A percentile compares a stretch with the other conserved stretches of the same genome.
phyloP scores from a whole-genome alignment of 2,113 vertebrate species.

The Pelusios castaneus region DNA sequence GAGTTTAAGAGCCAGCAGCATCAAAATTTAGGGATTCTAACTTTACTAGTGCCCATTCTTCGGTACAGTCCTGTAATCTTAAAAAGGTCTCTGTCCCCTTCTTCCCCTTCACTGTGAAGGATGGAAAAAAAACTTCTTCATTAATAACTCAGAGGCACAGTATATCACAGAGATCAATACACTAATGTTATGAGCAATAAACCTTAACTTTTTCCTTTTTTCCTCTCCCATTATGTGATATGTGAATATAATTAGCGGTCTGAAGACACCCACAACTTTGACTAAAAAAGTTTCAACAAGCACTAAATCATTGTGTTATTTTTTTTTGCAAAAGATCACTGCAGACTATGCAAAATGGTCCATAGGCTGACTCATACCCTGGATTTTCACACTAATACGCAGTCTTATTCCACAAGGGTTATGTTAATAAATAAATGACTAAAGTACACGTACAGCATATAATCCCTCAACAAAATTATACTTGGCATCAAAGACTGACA shows the following conservation, averaged over 20 bases:
- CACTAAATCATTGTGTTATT: neutral
- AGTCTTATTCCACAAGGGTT: conserved; percentile 11
- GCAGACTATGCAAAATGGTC: neutral
- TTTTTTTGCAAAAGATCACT: conserved; percentile 11
- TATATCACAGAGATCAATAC: neutral
- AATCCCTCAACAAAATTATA: neutral
- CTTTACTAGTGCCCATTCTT: neutral
- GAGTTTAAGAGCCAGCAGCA: neutral
- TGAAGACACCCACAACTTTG: neutral
- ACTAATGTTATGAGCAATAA: neutral
- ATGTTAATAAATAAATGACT: neutral
- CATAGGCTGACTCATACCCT: conserved; percentile 41
- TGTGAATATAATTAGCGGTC: conserved; percentile 6
- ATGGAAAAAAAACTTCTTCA: neutral
- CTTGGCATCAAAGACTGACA: neutral
- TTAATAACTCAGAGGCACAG: neutral
- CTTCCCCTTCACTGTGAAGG: neutral
- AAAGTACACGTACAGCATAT: neutral
- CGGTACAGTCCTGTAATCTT: neutral
- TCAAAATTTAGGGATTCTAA: fast-evolving
- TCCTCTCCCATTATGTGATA: neutral
- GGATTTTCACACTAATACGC: conserved; percentile 38
- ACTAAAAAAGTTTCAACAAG: conserved; percentile 29
- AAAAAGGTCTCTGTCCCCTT: neutral
- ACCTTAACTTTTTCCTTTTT: neutral